Evolutionary conservation across 2,888 invertebrate genomes (phyloP), one percentile per base, ranked within the genome.

Genomic region (Oxycera nigricornis): DNA sequence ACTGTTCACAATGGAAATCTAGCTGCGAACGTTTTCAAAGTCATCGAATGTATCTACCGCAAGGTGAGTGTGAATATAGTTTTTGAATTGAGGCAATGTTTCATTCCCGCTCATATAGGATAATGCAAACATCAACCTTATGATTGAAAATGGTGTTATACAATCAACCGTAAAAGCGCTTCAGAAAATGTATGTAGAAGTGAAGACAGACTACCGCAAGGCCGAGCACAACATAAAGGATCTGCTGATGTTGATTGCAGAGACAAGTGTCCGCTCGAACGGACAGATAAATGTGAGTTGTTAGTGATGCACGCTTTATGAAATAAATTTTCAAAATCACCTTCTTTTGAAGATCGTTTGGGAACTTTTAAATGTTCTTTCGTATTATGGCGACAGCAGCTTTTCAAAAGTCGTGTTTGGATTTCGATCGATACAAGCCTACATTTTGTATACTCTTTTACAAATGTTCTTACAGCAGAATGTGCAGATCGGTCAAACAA

Each of bases 321-420:
- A n/a, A n/a, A 46, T 41, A 30, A 39, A 20, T 28, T 46, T 26
- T 6, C 41, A 39, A 9, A 7, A 24, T 22, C 24, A 24, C 20
- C 20, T 55, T 24, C 3, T 24, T 3, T 0, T 28, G 3, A 57
- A 86, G 83, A 78, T 83, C 31, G 79, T 86, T 17, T 86, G 85
- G 85, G 85, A 86, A 46, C 80, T 85, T 31, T 78, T 85, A 1
- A 85, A 85, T 73, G 81, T 83, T 77, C 62, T 85, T 35, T 79
- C 83, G 9, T 84, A 82, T 74, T 82, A 83, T 74, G 84, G 84
- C 79, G 81, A 82, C 39, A 81, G 81, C 26, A 82, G 84, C 74
- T 78, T 80, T 1, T 74, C 79, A n/a, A 77, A 77, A 57, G 81
- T 84, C 9, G 78, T 83, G 24, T 81, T 81, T 74, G 81, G 81